A percentile compares a stretch with the other conserved stretches of the same genome.
These are phyloP conservation scores for Shinisaurus crocodilurus DNA, from an alignment of 2,113 vertebrate genomes.

Conservation along the genomic window DNA sequence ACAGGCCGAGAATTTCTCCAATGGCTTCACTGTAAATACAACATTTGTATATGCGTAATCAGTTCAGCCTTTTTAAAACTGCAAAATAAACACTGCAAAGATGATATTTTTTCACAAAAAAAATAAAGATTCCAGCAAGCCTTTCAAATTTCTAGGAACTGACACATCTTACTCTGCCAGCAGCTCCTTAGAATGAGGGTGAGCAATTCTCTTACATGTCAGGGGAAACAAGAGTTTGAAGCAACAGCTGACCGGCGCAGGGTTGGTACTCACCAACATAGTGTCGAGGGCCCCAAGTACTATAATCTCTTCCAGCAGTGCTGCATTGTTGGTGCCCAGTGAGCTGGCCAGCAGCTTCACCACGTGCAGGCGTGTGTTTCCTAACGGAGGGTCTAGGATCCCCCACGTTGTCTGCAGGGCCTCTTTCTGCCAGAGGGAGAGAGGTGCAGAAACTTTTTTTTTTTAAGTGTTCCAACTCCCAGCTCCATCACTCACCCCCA, in stretches of 20 bases:
- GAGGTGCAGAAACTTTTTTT: background rate
- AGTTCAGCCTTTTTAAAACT: background rate
- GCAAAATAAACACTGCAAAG: too few relatives aligned
- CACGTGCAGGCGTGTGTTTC: constrained; percentile 74
- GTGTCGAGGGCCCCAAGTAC: constrained; percentile 70
- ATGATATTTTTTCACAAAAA: background rate
- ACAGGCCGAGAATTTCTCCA: background rate
- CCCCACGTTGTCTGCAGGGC: constrained; percentile 73
- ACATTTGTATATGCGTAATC: background rate
- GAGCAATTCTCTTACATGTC: too few relatives aligned
- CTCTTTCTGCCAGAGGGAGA: constrained; percentile 56
- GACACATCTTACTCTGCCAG: background rate
- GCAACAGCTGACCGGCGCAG: too few relatives aligned
- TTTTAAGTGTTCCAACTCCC: background rate
- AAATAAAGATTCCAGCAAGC: background rate
- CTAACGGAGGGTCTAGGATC: constrained; percentile 69
- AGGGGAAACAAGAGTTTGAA: background rate
- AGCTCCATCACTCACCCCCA: background rate
- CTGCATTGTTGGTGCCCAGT: constrained; percentile 62
- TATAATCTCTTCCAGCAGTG: constrained; percentile 72
- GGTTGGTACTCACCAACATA: constrained; percentile 68
- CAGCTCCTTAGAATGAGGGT: background rate
- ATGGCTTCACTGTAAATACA: background rate
- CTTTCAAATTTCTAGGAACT: background rate
- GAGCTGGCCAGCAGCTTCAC: constrained; percentile 74